A percentile compares a stretch with the other conserved stretches of the same genome.
Conservation (phyloP, 2,113 vertebrate genomes). For the Poeciliopsis prolifica region DNA sequence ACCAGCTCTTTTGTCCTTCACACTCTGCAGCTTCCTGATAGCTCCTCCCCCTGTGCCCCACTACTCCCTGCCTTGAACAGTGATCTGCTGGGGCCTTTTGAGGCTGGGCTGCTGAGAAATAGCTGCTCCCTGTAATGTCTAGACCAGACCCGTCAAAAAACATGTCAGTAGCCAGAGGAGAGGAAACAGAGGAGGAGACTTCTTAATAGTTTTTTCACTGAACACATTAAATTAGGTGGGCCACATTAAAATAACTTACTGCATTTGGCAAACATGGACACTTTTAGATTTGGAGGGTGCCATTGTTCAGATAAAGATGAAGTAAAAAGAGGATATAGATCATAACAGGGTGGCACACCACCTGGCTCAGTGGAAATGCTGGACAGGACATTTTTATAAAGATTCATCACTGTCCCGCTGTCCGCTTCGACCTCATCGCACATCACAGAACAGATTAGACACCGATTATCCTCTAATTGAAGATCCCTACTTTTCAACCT, state of each 20-base stretch:
- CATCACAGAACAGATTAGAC: constrained; percentile 75
- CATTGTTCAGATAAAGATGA: background rate
- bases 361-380: constrained; percentile 56
- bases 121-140: constrained; percentile 73
- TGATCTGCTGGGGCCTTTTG: constrained; percentile 77
- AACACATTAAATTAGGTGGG: constrained; percentile 14
- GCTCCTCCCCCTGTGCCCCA: constrained; percentile 78
- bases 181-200: constrained; percentile 55
- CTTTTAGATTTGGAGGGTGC: background rate
- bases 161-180: constrained; percentile 58
- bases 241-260: constrained; percentile 19
- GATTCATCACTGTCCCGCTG: constrained; percentile 78
- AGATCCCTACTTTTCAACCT: constrained; percentile 74
- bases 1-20: constrained; percentile 85
- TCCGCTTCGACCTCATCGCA: constrained; percentile 80
- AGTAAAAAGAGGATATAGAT: constrained; percentile 33
- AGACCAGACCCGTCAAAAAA: constrained; percentile 66
- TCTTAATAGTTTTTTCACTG: constrained; percentile 52
- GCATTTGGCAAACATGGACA: constrained; percentile 9
- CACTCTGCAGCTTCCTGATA: constrained; percentile 82
- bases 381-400: constrained; percentile 73
- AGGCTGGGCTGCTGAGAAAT: constrained; percentile 72
- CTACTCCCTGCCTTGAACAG: constrained; percentile 78
- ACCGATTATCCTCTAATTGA: constrained; percentile 78
- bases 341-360: constrained; percentile 37